Evolutionary conservation across 2,888 invertebrate species (phyloP).

Genomic region (Acanthosepion pharaonis): DNA sequence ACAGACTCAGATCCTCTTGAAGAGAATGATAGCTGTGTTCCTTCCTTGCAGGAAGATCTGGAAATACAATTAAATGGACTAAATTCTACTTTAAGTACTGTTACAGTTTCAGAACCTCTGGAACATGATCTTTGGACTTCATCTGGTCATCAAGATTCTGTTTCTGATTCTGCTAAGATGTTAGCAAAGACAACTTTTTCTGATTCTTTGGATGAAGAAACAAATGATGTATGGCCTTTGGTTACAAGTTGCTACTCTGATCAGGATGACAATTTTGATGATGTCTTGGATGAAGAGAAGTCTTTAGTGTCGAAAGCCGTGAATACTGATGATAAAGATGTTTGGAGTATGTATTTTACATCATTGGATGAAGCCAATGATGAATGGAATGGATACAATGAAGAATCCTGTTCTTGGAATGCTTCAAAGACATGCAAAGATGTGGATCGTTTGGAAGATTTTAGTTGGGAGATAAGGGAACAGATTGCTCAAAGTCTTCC

Average conservation of each 20-base stretch:
- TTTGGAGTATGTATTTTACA: constrained; percentile 38
- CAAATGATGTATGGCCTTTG: not conserved
- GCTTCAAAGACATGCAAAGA: not conserved
- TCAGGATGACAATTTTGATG: not conserved
- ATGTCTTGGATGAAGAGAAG: not conserved
- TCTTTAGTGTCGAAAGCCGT: constrained; percentile 25
- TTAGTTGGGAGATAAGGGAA: constrained; percentile 25
- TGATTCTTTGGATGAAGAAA: not conserved
- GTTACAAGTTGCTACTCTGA: not conserved
- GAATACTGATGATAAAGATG: constrained; percentile 39
- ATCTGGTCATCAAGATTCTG: not conserved
- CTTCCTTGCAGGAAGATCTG: too few relatives aligned
- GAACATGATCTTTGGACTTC: not conserved
- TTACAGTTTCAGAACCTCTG: not conserved
- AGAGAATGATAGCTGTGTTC: not conserved
- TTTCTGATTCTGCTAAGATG: too few relatives aligned
- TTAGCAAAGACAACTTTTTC: not conserved
- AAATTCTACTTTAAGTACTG: not conserved
- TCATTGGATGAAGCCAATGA: not conserved
- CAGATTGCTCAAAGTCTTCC: constrained; percentile 24
- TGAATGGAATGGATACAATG: not conserved
- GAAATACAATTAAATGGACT: too few relatives aligned
- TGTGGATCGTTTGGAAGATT: not conserved
- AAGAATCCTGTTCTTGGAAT: not conserved
- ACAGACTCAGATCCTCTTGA: constrained; percentile 21